phyloP scores from a whole-genome alignment of 2,113 vertebrate genomes.

The Macrotus californicus region DNA sequence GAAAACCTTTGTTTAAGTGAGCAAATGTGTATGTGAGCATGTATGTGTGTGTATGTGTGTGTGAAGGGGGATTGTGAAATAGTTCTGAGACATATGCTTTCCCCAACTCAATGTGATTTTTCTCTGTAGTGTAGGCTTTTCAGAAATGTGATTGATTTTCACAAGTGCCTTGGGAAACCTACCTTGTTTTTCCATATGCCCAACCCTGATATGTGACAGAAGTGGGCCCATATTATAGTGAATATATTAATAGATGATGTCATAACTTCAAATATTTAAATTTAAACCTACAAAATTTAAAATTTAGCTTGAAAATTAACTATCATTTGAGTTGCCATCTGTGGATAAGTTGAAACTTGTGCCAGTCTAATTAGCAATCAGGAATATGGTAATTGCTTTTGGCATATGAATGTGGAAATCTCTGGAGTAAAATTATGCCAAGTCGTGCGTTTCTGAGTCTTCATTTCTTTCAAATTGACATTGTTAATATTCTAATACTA shows the following conservation, averaged over 20 bases:
- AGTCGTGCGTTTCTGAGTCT: slow-evolving; percentile 15
- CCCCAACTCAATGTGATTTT: neutral
- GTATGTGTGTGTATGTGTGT: neutral
- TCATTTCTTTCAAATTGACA: neutral
- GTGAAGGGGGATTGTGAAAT: neutral
- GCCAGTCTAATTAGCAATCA: slow-evolving; percentile 63
- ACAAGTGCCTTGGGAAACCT: neutral
- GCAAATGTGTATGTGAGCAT: neutral
- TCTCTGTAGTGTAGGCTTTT: neutral
- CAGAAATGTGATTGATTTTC: slow-evolving; percentile 12
- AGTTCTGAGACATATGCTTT: neutral
- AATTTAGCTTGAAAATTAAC: slow-evolving; percentile 64
- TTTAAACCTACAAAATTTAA: slow-evolving; percentile 32
- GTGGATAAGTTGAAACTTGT: slow-evolving; percentile 35
- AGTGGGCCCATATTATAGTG: neutral
- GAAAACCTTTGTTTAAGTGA: neutral
- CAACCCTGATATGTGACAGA: neutral
- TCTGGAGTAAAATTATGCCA: slow-evolving; percentile 35
- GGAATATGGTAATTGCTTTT: slow-evolving; percentile 61
- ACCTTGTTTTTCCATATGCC: neutral
- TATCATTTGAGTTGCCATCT: slow-evolving; percentile 56
- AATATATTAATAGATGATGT: slow-evolving; percentile 40
- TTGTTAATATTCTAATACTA: slow-evolving; percentile 8
- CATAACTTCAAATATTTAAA: slow-evolving; percentile 54
- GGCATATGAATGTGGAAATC: slow-evolving; percentile 31